phyloP scores from a whole-genome alignment of 2,888 invertebrate genomes.

The Apomyelois bistriatella region DNA sequence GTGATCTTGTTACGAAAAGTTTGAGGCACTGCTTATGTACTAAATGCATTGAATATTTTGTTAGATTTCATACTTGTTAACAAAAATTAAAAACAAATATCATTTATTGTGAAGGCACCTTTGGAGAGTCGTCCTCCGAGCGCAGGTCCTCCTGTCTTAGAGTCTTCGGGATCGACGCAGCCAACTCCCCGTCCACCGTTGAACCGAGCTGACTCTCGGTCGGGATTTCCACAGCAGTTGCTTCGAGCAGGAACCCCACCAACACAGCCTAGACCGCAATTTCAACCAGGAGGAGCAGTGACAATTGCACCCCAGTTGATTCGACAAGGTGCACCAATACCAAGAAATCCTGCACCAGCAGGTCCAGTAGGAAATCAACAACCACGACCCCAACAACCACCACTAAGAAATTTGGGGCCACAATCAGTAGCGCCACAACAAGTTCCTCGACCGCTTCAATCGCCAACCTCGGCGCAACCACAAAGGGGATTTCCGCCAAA shows the following conservation, averaged over 20 bases:
- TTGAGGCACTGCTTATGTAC: conserved; percentile 2
- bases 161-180: conserved; percentile 41
- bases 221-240: conserved; percentile 52
- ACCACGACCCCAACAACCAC: conserved; percentile 47
- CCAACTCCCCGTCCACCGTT: conserved; percentile 56
- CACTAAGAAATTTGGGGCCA: conserved; percentile 55
- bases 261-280: conserved; percentile 57
- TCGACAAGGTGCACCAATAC: conserved; percentile 50
- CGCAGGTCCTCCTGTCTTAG: conserved; percentile 43
- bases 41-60: neutral
- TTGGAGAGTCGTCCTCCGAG: conserved; percentile 55
- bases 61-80: neutral
- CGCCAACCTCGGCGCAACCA: conserved; percentile 47
- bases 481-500: conserved; percentile 67
- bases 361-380: conserved; percentile 51
- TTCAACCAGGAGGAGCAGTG: conserved; percentile 69
- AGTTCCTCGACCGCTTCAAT: conserved; percentile 52
- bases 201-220: conserved; percentile 60
- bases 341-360: conserved; percentile 48
- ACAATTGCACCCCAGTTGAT: conserved; percentile 53
- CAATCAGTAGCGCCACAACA: conserved; percentile 59
- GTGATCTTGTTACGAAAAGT: conserved; percentile 4
- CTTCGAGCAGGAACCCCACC: conserved; percentile 49
- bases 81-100: conserved; percentile 10
- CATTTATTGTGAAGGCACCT: conserved; percentile 56